phyloP scores from a whole-genome alignment of 2,888 invertebrate species.

The Prosopocoilus inquinatus region DNA sequence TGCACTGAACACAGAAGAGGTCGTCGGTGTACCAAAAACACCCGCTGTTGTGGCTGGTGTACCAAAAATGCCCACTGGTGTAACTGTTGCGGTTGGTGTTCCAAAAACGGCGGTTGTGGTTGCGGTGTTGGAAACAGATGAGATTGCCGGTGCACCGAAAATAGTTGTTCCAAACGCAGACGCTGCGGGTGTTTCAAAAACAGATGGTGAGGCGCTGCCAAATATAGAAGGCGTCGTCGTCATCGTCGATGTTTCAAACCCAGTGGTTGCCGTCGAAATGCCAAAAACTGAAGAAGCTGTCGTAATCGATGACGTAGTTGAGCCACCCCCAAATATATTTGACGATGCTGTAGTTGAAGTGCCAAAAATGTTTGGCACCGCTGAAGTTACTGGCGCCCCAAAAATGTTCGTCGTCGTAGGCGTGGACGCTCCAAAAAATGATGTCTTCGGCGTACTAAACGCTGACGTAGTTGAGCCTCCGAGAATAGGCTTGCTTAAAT shows the following conservation, averaged over 20 bases:
- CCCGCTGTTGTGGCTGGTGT: constrained; percentile 8
- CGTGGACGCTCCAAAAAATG: no score
- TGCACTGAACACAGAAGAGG: not conserved
- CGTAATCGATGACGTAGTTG: constrained; percentile 24
- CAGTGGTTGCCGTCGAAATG: constrained; percentile 14
- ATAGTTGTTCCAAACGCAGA: not conserved
- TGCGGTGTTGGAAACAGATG: not conserved
- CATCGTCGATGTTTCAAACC: constrained; percentile 11
- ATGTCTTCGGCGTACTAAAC: no score
- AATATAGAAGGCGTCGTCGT: constrained; percentile 2
- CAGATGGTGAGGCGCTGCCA: not conserved
- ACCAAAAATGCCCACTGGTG: constrained; percentile 13
- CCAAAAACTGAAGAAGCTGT: not conserved
- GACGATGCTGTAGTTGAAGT: not conserved
- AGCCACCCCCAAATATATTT: not conserved
- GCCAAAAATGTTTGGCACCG: not conserved
- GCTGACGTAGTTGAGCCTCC: no score
- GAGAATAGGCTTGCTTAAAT: no score
- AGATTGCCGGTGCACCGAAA: not conserved
- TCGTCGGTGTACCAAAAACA: constrained; percentile 24
- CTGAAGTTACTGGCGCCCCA: no score
- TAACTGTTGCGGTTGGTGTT: not conserved
- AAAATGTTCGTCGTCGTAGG: no score
- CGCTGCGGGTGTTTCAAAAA: not conserved
- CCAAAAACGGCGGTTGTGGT: not conserved